phyloP scores from a whole-genome alignment of 1,140 invertebrate genomes.

The Penaeus indicus region DNA sequence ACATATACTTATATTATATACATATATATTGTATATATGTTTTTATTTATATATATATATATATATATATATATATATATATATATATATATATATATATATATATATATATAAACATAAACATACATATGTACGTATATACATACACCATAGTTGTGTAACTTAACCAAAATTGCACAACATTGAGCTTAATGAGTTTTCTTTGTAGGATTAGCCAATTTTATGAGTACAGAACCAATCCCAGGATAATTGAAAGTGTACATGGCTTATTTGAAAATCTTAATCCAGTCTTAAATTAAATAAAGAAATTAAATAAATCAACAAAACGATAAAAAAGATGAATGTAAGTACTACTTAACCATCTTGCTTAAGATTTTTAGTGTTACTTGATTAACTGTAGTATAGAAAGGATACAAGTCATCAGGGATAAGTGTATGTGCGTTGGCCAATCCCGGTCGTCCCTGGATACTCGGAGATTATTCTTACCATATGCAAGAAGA shows the following conservation, averaged over 20 bases:
- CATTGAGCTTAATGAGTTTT: slow-evolving; percentile 34
- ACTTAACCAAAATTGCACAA: slow-evolving; percentile 41
- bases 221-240: slow-evolving; percentile 37
- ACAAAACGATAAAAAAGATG: slow-evolving; percentile 1
- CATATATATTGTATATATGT: too few relatives aligned
- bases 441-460: slow-evolving; percentile 37
- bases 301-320: slow-evolving; percentile 9
- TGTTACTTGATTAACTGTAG: slow-evolving; percentile 55
- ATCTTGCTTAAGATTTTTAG: slow-evolving; percentile 58
- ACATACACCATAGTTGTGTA: slow-evolving; percentile 8
- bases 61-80: too few relatives aligned
- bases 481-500: too few relatives aligned
- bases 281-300: slow-evolving; percentile 11
- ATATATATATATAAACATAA: too few relatives aligned
- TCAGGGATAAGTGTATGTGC: slow-evolving; percentile 33
- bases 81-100: too few relatives aligned
- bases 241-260: slow-evolving; percentile 31
- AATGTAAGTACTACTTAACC: slow-evolving; percentile 63
- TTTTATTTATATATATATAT: too few relatives aligned
- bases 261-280: slow-evolving; percentile 35
- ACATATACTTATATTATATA: too few relatives aligned
- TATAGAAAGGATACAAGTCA: slow-evolving; percentile 39
- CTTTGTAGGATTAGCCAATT: slow-evolving; percentile 41
- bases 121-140: too few relatives aligned
- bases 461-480: slow-evolving; percentile 45